Conservation (phyloP, 2,797 vertebrate species). For the Enteromius viviparus region DNA sequence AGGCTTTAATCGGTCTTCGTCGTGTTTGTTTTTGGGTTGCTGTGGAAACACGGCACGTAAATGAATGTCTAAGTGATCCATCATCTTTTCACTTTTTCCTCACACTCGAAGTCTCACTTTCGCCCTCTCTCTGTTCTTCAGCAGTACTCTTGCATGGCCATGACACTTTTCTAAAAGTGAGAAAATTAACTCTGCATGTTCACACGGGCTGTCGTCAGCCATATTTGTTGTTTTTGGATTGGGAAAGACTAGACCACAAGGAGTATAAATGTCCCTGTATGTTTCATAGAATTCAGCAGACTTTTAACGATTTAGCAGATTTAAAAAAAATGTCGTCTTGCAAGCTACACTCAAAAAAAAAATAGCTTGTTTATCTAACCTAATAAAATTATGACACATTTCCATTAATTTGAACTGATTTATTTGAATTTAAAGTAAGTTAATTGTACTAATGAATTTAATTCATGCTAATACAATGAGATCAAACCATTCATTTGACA, state of each 20-base stretch:
- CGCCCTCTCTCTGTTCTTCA: slow-evolving; percentile 7
- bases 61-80: slow-evolving; percentile 43
- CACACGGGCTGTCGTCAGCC: not conserved
- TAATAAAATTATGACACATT: no score
- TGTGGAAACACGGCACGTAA: slow-evolving; percentile 38
- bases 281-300: not conserved
- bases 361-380: no score
- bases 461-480: no score
- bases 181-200: slow-evolving; percentile 7
- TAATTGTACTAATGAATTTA: no score
- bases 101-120: slow-evolving; percentile 28
- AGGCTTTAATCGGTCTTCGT: slow-evolving; percentile 43
- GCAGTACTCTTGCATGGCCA: slow-evolving; percentile 3
- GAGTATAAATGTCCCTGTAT: not conserved
- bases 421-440: no score
- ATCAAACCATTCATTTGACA: no score
- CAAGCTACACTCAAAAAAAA: no score
- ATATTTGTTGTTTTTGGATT: not conserved
- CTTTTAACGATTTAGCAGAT: no score
- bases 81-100: slow-evolving; percentile 29
- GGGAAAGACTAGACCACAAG: not conserved
- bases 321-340: no score
- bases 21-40: slow-evolving; percentile 52
- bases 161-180: slow-evolving; percentile 12
- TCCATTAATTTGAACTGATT: no score